Conservation (phyloP, 2,888 invertebrate species). For the Diplazon laetatorius region DNA sequence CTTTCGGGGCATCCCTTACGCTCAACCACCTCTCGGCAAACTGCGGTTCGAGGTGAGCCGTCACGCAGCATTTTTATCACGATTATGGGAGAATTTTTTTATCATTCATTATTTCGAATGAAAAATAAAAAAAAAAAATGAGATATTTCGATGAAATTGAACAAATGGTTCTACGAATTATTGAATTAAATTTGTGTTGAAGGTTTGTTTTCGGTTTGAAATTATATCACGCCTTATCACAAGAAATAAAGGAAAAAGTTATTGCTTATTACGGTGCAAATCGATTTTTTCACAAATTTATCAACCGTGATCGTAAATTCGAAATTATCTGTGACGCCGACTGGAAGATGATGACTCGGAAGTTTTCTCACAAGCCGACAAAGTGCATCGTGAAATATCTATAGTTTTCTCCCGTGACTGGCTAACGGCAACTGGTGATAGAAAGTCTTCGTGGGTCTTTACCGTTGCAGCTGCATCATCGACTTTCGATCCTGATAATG, state of each 20-base stretch:
- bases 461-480: no score
- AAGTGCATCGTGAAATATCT: conserved; percentile 30
- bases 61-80: neutral
- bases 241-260: no score
- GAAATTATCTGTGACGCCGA: neutral
- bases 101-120: no score
- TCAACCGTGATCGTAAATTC: neutral
- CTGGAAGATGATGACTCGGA: neutral
- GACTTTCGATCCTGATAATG: no score
- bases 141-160: no score
- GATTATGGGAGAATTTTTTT: neutral
- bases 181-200: no score
- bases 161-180: no score
- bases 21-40: conserved; percentile 85
- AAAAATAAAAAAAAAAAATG: no score
- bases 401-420: neutral
- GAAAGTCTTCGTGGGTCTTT: no score
- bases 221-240: neutral
- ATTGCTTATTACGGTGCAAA: neutral
- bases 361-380: conserved; percentile 12
- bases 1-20: conserved; percentile 87
- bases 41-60: conserved; percentile 86
- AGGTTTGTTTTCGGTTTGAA: no score
- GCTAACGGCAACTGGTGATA: no score
- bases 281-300: neutral